phyloP scores from a whole-genome alignment of 2,888 invertebrate species.

The Fissipunctia ypsillon region DNA sequence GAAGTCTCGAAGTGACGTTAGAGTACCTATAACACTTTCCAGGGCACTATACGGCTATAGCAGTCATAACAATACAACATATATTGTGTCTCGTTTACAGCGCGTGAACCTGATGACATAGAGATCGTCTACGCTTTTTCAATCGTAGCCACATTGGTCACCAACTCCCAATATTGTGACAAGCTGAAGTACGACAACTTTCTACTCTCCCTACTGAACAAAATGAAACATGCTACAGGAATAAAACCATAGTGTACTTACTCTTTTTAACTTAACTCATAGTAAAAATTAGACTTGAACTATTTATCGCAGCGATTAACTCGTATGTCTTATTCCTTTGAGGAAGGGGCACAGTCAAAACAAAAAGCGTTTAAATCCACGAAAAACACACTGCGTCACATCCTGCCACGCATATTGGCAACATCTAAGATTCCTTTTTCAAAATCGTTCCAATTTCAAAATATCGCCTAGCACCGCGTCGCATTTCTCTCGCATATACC shows the following conservation, averaged over 20 bases:
- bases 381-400: no score
- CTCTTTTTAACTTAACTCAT: not conserved
- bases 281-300: not conserved
- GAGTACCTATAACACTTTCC: no score
- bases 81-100: no score
- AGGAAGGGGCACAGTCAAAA: not conserved
- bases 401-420: not conserved
- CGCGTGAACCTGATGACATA: no score
- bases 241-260: not conserved
- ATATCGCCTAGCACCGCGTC: not conserved
- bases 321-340: not conserved
- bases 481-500: not conserved
- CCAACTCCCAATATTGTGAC: not conserved
- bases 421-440: not conserved
- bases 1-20: not conserved
- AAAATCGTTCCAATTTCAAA: slow-evolving; percentile 14
- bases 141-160: not conserved
- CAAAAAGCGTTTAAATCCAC: not conserved
- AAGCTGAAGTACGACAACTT: not conserved
- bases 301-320: not conserved
- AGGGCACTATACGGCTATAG: no score
- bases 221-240: not conserved
- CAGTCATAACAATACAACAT: no score
- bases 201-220: not conserved
- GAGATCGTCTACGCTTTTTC: not conserved